phyloP scores from a whole-genome alignment of 2,888 invertebrate species.

The Imbricaverruca yamaguchii region DNA sequence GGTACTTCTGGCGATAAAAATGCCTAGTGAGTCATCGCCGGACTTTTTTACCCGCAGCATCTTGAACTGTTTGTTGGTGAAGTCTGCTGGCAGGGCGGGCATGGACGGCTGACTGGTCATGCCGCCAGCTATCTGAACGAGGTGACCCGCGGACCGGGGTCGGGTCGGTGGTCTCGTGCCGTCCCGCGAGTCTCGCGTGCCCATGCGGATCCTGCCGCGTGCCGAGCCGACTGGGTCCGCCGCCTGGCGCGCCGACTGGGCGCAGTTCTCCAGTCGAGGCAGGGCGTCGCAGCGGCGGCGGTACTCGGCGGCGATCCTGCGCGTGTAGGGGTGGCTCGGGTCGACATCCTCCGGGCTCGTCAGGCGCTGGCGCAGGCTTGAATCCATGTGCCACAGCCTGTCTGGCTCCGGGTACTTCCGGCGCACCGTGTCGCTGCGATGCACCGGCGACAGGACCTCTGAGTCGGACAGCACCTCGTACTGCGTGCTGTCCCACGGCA shows the following conservation, averaged over 20 bases:
- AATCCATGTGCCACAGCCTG: too few species aligned
- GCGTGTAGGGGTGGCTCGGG: not conserved
- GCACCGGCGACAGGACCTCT: not conserved
- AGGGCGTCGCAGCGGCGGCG: not conserved
- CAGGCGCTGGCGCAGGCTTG: not conserved
- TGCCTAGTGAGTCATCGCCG: slow-evolving; percentile 37
- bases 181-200: not conserved
- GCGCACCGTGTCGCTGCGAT: not conserved
- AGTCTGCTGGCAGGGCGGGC: not conserved
- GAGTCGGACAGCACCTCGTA: not conserved
- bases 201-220: slow-evolving; percentile 11
- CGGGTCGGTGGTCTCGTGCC: not conserved
- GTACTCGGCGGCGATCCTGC: not conserved
- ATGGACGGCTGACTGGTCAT: not conserved
- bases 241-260: not conserved
- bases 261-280: too few species aligned
- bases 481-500: not conserved
- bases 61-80: slow-evolving; percentile 34
- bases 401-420: not conserved
- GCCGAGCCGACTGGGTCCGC: not conserved
- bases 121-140: not conserved
- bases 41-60: slow-evolving; percentile 56
- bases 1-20: slow-evolving; percentile 29
- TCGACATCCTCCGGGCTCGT: not conserved
- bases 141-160: slow-evolving; percentile 11